These are phyloP conservation scores for Lophius piscatorius DNA, from an alignment of 2,113 vertebrate genomes.

Conservation along the genomic window DNA sequence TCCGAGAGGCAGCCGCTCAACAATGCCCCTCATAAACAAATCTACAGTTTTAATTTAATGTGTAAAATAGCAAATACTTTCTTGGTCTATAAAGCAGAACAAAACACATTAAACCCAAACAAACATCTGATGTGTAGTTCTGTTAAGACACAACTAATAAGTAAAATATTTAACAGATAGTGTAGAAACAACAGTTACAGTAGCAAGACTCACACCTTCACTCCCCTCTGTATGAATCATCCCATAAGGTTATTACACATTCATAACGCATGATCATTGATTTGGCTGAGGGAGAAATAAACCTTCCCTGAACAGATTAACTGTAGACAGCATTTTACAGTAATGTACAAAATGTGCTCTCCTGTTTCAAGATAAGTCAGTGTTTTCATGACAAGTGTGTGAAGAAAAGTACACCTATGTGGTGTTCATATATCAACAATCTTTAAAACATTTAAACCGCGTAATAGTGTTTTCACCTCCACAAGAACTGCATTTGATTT, in stretches of 20 bases:
- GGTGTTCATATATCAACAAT: conserved; percentile 15
- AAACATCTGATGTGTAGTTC: neutral
- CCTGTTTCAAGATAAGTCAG: conserved; percentile 51
- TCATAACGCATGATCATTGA: conserved; percentile 8
- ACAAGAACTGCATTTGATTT: conserved; percentile 21
- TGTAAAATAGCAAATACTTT: conserved; percentile 1
- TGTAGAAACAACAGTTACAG: conserved; percentile 17
- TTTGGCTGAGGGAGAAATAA: conserved; percentile 26
- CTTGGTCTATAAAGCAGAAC: conserved; percentile 25
- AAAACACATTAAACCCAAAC: neutral
- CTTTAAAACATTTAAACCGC: conserved; percentile 11
- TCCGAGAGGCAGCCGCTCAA: conserved; percentile 12
- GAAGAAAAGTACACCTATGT: conserved; percentile 31
- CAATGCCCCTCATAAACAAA: neutral
- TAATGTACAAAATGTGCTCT: too few relatives aligned
- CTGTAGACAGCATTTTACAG: conserved; percentile 23
- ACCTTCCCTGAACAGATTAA: conserved; percentile 43
- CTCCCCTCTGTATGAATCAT: conserved; percentile 2
- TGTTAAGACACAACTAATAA: neutral
- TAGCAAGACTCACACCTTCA: conserved; percentile 28
- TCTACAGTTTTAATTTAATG: neutral
- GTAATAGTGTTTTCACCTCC: conserved; percentile 15
- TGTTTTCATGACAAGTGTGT: conserved; percentile 39
- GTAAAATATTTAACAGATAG: neutral
- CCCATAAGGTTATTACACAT: conserved; percentile 8